Evolutionary conservation across 2,797 vertebrate genomes (phyloP).

Genomic region (Rousettus madagascariensis): DNA sequence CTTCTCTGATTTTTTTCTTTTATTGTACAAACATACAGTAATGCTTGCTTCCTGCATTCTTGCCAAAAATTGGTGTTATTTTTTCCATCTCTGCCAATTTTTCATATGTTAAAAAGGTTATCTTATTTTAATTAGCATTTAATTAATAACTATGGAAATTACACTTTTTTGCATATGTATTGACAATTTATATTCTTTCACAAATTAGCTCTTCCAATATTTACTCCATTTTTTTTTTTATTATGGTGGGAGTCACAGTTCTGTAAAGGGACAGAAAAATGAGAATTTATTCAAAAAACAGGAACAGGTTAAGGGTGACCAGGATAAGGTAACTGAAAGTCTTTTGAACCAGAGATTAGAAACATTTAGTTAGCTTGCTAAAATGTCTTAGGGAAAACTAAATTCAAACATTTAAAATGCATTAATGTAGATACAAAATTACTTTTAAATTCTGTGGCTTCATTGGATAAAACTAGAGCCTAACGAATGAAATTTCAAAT

Average conservation of each 20-base stretch:
- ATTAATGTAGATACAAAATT: neutral
- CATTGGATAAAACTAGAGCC: neutral
- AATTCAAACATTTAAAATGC: conserved; percentile 7
- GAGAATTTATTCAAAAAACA: conserved; percentile 28
- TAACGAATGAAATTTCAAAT: conserved; percentile 4
- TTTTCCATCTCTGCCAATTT: neutral
- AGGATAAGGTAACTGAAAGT: neutral
- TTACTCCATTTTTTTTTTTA: conserved; percentile 41
- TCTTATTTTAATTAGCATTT: conserved; percentile 39
- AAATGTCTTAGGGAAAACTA: neutral
- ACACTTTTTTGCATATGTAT: conserved; percentile 43
- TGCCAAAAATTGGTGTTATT: neutral
- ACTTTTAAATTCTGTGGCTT: neutral
- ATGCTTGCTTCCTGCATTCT: neutral
- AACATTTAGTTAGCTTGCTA: neutral
- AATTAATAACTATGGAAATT: conserved; percentile 49
- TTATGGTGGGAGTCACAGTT: neutral
- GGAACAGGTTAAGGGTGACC: neutral
- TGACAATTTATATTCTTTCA: conserved; percentile 32
- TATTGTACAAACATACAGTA: neutral
- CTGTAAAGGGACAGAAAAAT: neutral
- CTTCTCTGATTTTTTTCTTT: neutral
- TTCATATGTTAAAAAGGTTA: neutral
- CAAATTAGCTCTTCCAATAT: neutral
- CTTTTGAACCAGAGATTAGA: neutral